Evolutionary conservation across 2,113 vertebrate genomes (phyloP).

Genomic region (Clarias magur): DNA sequence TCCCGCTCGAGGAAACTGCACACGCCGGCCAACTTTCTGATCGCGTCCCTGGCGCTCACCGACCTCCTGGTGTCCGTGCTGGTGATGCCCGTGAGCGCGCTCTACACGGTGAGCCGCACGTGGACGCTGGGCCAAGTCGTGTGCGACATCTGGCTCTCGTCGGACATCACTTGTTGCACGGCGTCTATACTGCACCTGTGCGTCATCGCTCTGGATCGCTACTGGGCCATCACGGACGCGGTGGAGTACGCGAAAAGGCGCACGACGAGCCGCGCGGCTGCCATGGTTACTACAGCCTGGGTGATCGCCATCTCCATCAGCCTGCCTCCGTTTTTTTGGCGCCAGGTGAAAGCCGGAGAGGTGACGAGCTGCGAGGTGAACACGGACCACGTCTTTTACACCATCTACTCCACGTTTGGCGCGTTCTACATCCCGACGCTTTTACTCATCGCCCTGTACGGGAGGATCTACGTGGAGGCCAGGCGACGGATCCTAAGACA

Average conservation of each 20-base stretch:
- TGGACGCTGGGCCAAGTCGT: constrained; percentile 94
- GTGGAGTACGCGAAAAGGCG: constrained; percentile 94
- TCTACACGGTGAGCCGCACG: constrained; percentile 91
- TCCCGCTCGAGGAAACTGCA: constrained; percentile 93
- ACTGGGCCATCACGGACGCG: constrained; percentile 98
- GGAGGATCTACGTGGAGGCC: constrained; percentile 94
- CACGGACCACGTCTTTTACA: constrained; percentile 95
- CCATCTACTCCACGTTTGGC: constrained; percentile 95
- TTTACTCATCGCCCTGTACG: constrained; percentile 92
- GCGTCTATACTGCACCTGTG: constrained; percentile 97
- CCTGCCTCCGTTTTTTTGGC: constrained; percentile 94
- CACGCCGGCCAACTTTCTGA: constrained; percentile 97
- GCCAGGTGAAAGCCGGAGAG: constrained; percentile 88
- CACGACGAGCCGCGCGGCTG: constrained; percentile 86
- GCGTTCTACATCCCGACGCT: constrained; percentile 97
- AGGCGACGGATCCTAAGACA: constrained; percentile 92
- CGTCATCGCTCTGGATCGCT: constrained; percentile 94
- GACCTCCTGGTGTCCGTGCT: constrained; percentile 95
- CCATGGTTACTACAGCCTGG: constrained; percentile 92
- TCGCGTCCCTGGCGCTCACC: constrained; percentile 92
- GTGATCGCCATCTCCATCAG: constrained; percentile 96
- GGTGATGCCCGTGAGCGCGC: constrained; percentile 93
- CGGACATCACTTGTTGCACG: constrained; percentile 98
- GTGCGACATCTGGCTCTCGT: constrained; percentile 95
- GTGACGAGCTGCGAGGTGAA: constrained; percentile 86